Evolutionary conservation across 2,888 invertebrate genomes (phyloP), one percentile per base, ranked within the genome.

Genomic region (Elmis aenea): DNA sequence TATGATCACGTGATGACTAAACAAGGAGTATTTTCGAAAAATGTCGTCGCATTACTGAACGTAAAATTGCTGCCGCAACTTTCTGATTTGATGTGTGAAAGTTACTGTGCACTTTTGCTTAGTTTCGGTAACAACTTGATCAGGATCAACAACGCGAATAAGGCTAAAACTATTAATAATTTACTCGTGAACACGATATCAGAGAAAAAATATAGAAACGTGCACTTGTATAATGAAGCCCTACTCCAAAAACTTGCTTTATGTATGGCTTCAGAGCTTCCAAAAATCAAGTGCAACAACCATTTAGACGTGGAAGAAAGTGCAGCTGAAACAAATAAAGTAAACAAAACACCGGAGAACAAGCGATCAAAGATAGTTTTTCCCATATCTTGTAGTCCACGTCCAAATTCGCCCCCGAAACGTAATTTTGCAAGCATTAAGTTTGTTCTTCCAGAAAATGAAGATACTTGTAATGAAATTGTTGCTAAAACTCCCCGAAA

Each of bases 221-320:
- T 42, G 2, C 41, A 50, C 30, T 44, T 59, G n/a, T 57, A 51
- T 32, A 48, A 43, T 26, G 57, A 57, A 41, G 46, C 51, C 8
- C 31, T 49, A 13, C 8, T 48, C 12, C 57, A 57, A 35, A 51
- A 48, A 38, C 28, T 46, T 6, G 33, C 42, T 30, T 51, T 53
- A 30, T 21, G 49, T 3, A 34, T 16, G 12, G 10, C 22, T 8
- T 10, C 13, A 5, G n/a, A 20, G 1, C 14, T n/a, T n/a, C n/a
- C n/a, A n/a, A n/a, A n/a, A n/a, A n/a, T n/a, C n/a, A n/a, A n/a
- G n/a, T n/a, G n/a, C n/a, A n/a, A n/a, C n/a, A n/a, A n/a, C n/a
- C n/a, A n/a, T n/a, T n/a, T n/a, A n/a, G n/a, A n/a, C n/a, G 4
- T 3, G 0, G 15, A 32, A 16, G 5, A 18, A 30, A 8, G 21